Base-by-base conservation (phyloP, 1,140 invertebrate species). In the Zaprionus taronus region DNA sequence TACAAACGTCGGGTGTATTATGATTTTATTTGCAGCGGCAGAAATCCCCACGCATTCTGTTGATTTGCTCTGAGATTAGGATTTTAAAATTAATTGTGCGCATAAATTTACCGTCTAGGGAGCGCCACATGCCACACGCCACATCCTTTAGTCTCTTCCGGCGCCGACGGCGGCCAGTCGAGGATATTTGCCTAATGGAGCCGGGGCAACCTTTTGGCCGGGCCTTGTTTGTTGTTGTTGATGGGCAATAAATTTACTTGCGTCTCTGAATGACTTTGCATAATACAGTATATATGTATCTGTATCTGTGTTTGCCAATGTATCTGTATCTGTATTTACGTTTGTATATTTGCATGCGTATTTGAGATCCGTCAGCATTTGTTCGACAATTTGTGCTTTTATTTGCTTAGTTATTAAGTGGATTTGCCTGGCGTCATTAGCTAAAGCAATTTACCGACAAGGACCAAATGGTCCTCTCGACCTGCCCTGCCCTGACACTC, bases 11-110 rank as follows among this genome's bases (percentile, higher is more conserved):
- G 71, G 69, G 74, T 82, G 76, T 58, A 81, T 63, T 66, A 44
- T 20, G 34, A 72, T 58, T 41, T 63, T 74, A 36, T 80, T 63
- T 78, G 70, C 55, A 67, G 69, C 71, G 72, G 77, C 57, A 31
- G 14, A 44, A 77, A 62, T 49, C 49, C 22, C 41, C 41, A 47
- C 41, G 38, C 34, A 57, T 44, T 28, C 53, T 79, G 73, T 71
- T 60, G 78, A 78, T 85, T 64, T 68, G 70, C 69, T 51, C 78
- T 69, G 81, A 79, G 85, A 84, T 89, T 89, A 70, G 85, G 76
- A 90, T 90, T 89, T 89, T 84, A 81, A 79, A 89, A 89, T 90
- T 89, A 89, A 90, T 89, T 89, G 84, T 81, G 81, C 85, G 81
- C 81, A 89, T 89, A 84, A 90, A 90, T 89, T 90, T 73, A 28